Evolutionary conservation across 2,888 invertebrate genomes (phyloP), one percentile per base, ranked within the genome.

Genomic region (Lasioglossum morio): DNA sequence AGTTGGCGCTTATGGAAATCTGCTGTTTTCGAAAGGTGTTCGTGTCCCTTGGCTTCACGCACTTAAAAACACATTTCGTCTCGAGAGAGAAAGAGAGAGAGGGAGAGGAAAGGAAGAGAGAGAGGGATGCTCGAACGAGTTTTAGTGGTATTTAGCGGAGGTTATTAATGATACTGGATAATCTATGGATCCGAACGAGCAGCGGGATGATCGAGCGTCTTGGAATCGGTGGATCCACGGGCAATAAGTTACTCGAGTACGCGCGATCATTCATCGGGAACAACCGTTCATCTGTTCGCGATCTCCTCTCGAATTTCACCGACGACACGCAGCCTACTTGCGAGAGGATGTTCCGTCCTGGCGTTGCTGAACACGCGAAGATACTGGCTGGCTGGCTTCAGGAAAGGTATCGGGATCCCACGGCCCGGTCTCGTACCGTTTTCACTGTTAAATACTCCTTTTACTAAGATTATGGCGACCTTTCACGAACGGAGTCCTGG

Each of bases 251-350:
- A 66, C 16, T 43, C 3, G 23, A 30, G 40, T 63, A 63, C n/a
- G 34, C 69, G 69, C 72, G 40, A 83, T 77, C 77, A 43, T 69
- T 86, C 76, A 81, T 78, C 75, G 60, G 34, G 66, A 72, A 84
- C 69, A 81, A 69, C 76, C 75, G 75, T 66, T 73, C 53, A 37
- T 80, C 69, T 40, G 70, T 73, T 66, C 75, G 74, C 34, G 48
- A 75, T 69, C 69, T 74, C 72, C 53, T 74, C 75, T 84, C 80
- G 85, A 84, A 84, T 86, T 86, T 86, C 86, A 84, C 84, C 72
- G 46, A 72, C 37, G 66, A 66, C 12, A 66, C 48, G 77, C 40
- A 76, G 37, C 72, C 86, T 84, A 72, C 81, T 81, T 76, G 77
- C 66, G 53, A 53, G 66, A 66, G 14, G 43, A 75, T 30, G 53